Conservation (phyloP, 2,113 vertebrate genomes). For the Lethenteron camtschaticum region DNA sequence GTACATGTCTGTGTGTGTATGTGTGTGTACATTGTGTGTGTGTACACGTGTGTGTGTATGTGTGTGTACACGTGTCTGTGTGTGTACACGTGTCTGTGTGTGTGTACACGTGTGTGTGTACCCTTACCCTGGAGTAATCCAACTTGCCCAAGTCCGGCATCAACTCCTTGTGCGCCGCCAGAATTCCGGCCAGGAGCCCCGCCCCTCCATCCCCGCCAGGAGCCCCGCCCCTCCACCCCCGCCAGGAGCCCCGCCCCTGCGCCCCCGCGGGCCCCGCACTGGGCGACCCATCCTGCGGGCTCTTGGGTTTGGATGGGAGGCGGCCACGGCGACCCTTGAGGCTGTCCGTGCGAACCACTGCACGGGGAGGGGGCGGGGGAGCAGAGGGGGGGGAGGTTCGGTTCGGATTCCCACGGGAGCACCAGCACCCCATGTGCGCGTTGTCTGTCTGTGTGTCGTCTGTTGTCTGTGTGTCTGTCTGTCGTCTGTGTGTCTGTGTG, state of each 20-base stretch:
- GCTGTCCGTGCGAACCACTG: constrained; percentile 92
- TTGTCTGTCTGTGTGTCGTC: too few relatives aligned
- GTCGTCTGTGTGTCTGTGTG: too few relatives aligned
- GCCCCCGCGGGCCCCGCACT: constrained; percentile 46
- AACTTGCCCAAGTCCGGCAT: constrained; percentile 89
- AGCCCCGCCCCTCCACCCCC: constrained; percentile 49
- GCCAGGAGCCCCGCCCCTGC: constrained; percentile 65
- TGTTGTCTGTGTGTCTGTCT: too few relatives aligned
- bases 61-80: background rate
- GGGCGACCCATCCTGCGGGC: constrained; percentile 82
- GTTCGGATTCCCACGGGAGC: too few relatives aligned
- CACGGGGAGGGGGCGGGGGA: constrained; percentile 1
- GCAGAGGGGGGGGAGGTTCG: background rate
- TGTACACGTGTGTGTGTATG: background rate
- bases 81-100: too few relatives aligned
- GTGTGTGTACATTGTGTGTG: too few relatives aligned
- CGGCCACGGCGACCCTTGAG: constrained; percentile 88
- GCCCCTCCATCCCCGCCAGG: constrained; percentile 43
- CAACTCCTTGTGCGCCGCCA: constrained; percentile 90
- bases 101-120: background rate
- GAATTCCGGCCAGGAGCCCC: constrained; percentile 86
- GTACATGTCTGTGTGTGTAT: constrained; percentile 5
- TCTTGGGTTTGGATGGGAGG: constrained; percentile 92
- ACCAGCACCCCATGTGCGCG: too few relatives aligned
- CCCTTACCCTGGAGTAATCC: constrained; percentile 86